Evolutionary conservation across 2,888 invertebrate genomes (phyloP).

Genomic region (Volucella inanis): DNA sequence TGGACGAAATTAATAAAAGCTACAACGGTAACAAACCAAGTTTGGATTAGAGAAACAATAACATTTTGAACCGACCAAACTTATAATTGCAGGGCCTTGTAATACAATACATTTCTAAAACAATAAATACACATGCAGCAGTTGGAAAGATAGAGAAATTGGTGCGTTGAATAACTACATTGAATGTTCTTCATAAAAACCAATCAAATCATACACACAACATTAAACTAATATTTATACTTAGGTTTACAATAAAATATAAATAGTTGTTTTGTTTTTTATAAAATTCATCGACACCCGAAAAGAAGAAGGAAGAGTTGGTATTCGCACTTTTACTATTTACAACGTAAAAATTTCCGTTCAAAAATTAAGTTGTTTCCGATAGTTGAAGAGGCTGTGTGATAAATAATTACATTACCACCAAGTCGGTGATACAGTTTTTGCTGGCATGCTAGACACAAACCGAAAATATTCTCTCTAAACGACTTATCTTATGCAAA

Average conservation of each 20-base stretch:
- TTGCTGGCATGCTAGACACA: slow-evolving; percentile 55
- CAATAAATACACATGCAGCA: slow-evolving; percentile 17
- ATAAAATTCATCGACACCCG: not conserved
- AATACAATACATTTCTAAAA: not conserved
- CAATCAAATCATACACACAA: not conserved
- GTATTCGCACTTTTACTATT: slow-evolving; percentile 7
- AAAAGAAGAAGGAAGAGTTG: slow-evolving; percentile 57
- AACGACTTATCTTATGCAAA: slow-evolving; percentile 15
- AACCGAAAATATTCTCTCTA: slow-evolving; percentile 33
- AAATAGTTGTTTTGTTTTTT: not conserved
- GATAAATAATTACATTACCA: slow-evolving; percentile 41
- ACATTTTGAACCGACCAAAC: no score
- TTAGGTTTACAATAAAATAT: not conserved
- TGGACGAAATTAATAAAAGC: no score
- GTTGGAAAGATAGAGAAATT: not conserved
- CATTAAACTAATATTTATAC: not conserved
- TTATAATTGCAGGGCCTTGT: no score
- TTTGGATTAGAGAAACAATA: no score
- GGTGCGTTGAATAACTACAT: slow-evolving; percentile 17
- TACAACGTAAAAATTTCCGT: slow-evolving; percentile 18
- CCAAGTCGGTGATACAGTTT: slow-evolving; percentile 42
- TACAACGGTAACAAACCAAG: no score
- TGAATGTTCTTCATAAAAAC: not conserved
- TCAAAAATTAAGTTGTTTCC: slow-evolving; percentile 1
- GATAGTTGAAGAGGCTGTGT: slow-evolving; percentile 45